phyloP scores from a whole-genome alignment of 2,113 vertebrate species.

The Triplophysa dalaica region DNA sequence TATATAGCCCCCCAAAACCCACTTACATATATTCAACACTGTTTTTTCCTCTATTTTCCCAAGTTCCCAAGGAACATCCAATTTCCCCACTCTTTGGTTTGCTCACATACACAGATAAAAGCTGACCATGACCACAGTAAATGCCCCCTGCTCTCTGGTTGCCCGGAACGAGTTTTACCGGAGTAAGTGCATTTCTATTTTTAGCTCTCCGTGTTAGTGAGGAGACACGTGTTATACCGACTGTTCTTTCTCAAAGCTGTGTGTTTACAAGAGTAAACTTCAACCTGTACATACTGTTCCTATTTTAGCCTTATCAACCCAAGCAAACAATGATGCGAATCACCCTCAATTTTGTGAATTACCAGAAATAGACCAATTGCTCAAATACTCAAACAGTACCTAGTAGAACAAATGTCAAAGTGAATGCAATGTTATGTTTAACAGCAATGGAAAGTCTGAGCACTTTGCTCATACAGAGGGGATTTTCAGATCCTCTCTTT shows the following conservation, averaged over 20 bases:
- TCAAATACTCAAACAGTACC: neutral
- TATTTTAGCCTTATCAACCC: constrained; percentile 4
- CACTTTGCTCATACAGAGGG: neutral
- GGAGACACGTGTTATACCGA: neutral
- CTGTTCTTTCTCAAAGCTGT: neutral
- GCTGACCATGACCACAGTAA: constrained; percentile 67
- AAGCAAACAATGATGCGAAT: constrained; percentile 6
- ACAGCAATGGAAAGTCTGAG: neutral
- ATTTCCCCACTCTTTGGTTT: constrained; percentile 37
- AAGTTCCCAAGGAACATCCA: constrained; percentile 16
- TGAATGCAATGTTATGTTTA: neutral
- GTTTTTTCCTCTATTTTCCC: neutral
- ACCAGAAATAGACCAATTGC: constrained; percentile 1
- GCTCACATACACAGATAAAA: constrained; percentile 5
- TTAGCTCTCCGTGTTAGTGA: constrained; percentile 38
- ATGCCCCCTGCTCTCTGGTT: constrained; percentile 69
- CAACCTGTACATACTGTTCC: constrained; percentile 22
- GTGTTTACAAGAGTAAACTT: constrained; percentile 14
- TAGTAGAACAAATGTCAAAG: neutral
- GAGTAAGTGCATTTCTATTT: constrained; percentile 59
- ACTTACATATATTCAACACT: neutral
- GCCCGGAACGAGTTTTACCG: constrained; percentile 69
- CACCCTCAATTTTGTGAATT: neutral
- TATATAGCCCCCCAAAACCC: neutral
- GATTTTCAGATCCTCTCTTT: neutral